Evolutionary conservation across 2,888 invertebrate genomes (phyloP), one percentile per base, ranked within the genome.

Genomic region (Rhopalosiphum nymphaeae): DNA sequence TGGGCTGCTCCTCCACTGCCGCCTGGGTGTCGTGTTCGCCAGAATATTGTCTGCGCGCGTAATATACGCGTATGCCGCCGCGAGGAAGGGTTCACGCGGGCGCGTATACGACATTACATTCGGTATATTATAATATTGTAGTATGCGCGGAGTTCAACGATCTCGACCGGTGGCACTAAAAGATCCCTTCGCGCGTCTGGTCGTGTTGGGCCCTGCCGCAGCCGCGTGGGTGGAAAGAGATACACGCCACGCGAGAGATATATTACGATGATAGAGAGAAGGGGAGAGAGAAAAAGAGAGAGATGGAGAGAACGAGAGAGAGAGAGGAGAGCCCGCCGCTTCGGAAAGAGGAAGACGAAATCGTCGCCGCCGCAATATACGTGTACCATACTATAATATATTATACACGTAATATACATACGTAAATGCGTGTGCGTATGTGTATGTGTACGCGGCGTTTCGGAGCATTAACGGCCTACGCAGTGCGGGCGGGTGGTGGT

Each of bases 151-250:
- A 49, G 93, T 93, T 93, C 93, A 93, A 93, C 57, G 93, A 90
- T 90, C 93, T 90, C 89, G 3, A 61, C 89, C 56, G 44, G 90
- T 46, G 44, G 85, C 93, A 93, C 93, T 61, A 90, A 85, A 85
- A 90, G 90, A 90, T 93, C 93, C 93, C 93, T 93, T 93, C 93
- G 93, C 89, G 90, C 87, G 89, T 93, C 90, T 93, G 93, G 93
- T 93, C 93, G 89, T 21, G 78, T 93, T 56, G 53, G n/a, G 56
- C 25, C 85, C 56, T 11, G 56, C 42, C 4, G 67, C 78, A 53
- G 44, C 57, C 36, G 56, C 11, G 49, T 3, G 87, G 16, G 16
- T 29, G 53, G 49, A n/a, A 36, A 36, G 53, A n/a, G 88, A 53
- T 26, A 29, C 10, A 16, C 85, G 85, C 85, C 26, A 7, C 44